These are phyloP conservation scores for Trichoplusia ni DNA, from an alignment of 1,140 invertebrate genomes.

Conservation along the genomic window DNA sequence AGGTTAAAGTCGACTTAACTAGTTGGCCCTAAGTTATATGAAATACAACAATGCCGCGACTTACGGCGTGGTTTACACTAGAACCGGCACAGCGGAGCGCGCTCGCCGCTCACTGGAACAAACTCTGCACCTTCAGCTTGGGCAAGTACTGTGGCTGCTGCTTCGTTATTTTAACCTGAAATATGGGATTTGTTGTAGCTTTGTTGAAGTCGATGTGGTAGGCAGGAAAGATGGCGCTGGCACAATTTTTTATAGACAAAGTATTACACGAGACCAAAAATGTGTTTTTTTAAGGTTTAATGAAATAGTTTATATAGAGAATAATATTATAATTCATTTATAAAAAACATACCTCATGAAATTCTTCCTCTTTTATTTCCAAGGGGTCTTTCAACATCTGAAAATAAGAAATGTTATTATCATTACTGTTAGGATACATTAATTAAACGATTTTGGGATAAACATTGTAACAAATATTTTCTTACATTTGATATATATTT, in stretches of 20 bases:
- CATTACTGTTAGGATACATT: no score
- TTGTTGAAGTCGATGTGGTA: no score
- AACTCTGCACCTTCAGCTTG: conserved; percentile 70
- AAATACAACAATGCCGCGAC: conserved; percentile 22
- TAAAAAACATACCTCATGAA: conserved; percentile 52
- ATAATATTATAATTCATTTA: not conserved
- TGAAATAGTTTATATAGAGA: not conserved
- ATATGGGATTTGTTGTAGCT: no score
- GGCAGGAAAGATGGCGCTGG: no score
- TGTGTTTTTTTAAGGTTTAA: no score
- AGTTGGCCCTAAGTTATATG: conserved; percentile 38
- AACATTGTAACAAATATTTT: no score
- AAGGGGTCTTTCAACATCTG: conserved; percentile 65
- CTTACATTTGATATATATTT: no score
- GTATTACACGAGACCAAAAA: no score
- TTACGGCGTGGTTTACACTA: not conserved
- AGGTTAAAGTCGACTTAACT: conserved; percentile 25
- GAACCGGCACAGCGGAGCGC: not conserved
- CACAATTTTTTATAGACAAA: no score
- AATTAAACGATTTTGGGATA: no score
- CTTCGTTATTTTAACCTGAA: conserved; percentile 67
- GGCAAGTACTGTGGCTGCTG: conserved; percentile 64
- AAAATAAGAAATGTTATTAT: conserved; percentile 28
- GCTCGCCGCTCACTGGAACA: conserved; percentile 66
- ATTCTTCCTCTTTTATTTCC: conserved; percentile 52